A percentile compares a stretch with the other conserved stretches of the same genome.
Conservation (phyloP, 2,797 vertebrate genomes). For the Sebastes minor region DNA sequence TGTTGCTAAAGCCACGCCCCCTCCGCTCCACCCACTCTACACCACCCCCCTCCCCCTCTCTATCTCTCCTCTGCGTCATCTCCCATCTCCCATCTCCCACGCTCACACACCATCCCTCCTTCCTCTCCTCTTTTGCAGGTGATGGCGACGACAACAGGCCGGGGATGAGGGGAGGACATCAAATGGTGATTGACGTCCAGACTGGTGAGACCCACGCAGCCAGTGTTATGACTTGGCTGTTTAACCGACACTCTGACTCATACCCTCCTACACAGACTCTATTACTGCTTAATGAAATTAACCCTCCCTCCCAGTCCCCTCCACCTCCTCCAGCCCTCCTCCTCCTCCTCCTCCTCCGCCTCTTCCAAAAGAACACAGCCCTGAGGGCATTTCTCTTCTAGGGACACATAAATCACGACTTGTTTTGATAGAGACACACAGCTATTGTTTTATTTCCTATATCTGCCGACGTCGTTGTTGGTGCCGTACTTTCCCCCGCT, state of each 20-base stretch:
- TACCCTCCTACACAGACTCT: conserved; percentile 15
- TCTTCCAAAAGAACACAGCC: neutral
- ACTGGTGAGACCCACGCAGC: conserved; percentile 85
- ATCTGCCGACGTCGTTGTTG: neutral
- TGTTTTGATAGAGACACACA: conserved; percentile 9
- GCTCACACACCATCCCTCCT: conserved; percentile 5
- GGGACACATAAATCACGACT: conserved; percentile 4
- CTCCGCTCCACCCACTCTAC: neutral
- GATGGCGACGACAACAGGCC: conserved; percentile 96
- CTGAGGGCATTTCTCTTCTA: neutral
- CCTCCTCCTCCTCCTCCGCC: neutral
- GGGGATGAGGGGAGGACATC: conserved; percentile 98
- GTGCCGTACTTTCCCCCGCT: conserved; percentile 14
- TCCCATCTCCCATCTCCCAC: neutral
- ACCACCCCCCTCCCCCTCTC: neutral
- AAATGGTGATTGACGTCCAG: conserved; percentile 99
- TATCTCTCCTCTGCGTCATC: neutral
- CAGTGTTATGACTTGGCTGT: conserved; percentile 28
- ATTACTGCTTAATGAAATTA: conserved; percentile 43
- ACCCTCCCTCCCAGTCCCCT: neutral
- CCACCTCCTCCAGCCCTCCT: neutral
- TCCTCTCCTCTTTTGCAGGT: conserved; percentile 74
- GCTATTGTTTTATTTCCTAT: neutral
- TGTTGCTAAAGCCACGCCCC: conserved; percentile 42
- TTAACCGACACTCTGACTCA: conserved; percentile 37